Evolutionary conservation across 2,797 vertebrate genomes (phyloP), one percentile per base, ranked within the genome.

Genomic region (Nyctalus aviator): DNA sequence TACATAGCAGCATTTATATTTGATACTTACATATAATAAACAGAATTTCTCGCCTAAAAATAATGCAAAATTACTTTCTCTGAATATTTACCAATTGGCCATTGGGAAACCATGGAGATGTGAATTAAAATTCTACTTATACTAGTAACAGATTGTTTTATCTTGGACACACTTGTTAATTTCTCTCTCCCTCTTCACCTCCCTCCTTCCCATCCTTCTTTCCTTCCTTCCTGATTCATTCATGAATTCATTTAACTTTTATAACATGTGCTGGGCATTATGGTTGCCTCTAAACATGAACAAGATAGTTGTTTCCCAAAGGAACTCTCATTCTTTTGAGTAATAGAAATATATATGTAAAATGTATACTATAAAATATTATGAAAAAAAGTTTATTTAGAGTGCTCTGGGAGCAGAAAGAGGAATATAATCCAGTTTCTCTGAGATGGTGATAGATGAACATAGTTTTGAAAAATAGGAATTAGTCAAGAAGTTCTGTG

Each of bases 41-140:
- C 3, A 76, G 32, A 82, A 25, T 86, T 91, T 83, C n/a, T 82
- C 27, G 53, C 15, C 44, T 76, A 68, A 78, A 93, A 93, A 57
- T 69, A 85, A 95, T 78, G 17, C 8, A 92, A 92, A 89, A 86
- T 86, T 78, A 88, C 21, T 27, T 88, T 88, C 21, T 62, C 76
- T 79, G 23, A 88, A 71, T 91, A 91, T 75, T 94, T 91, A 76
- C 23, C 44, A 76, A 21, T 8, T 69, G 44, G 37, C 44, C 53
- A 93, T 50, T 25, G 53, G 44, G 90, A 44, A 93, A 68, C 10
- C 30, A 93, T 2, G 3, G 27, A 85, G 20, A 73, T 4, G 5
- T 10, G 23, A 25, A 76, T 83, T 55, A 86, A 92, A 90, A 88
- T 57, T 69, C 32, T 73, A 77, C 21, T 72, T 94, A 73, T 62